Conservation (phyloP, 1,140 invertebrate genomes). For the Drosophila nigromelanica region DNA sequence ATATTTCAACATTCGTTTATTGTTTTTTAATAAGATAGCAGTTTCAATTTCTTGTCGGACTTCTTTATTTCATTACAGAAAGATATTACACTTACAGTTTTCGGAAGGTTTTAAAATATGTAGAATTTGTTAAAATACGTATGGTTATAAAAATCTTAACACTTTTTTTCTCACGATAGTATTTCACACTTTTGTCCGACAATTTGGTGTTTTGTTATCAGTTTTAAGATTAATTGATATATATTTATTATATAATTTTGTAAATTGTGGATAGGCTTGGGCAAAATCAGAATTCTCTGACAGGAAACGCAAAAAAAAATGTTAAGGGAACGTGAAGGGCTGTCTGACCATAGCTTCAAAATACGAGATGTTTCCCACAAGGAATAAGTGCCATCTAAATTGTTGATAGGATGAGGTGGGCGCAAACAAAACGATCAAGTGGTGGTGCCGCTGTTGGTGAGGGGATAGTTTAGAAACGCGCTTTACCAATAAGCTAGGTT, state of each 20-base stretch:
- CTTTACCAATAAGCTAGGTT: slow-evolving; percentile 10
- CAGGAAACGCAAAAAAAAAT: slow-evolving; percentile 1
- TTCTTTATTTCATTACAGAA: slow-evolving; percentile 25
- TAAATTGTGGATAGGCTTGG: slow-evolving; percentile 13
- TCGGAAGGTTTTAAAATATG: slow-evolving; percentile 40
- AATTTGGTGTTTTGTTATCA: slow-evolving; percentile 26
- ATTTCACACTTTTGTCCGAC: slow-evolving; percentile 21
- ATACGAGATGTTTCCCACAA: not conserved
- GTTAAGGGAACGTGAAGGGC: not conserved
- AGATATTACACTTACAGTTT: slow-evolving; percentile 28
- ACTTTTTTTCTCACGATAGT: slow-evolving; percentile 16
- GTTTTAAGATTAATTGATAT: slow-evolving; percentile 33
- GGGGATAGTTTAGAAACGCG: not conserved
- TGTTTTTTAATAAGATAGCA: no score
- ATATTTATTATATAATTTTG: slow-evolving; percentile 33
- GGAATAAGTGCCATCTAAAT: slow-evolving; percentile 3
- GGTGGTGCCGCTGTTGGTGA: not conserved
- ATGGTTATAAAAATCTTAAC: slow-evolving; percentile 16
- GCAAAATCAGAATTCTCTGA: slow-evolving; percentile 4
- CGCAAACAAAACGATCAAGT: not conserved
- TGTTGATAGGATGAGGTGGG: not conserved
- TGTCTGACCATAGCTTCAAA: slow-evolving; percentile 8
- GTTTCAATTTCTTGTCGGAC: slow-evolving; percentile 6
- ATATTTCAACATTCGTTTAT: no score
- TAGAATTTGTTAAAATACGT: slow-evolving; percentile 41